Conservation (phyloP, 2,113 vertebrate genomes). For the Megalops atlanticus region DNA sequence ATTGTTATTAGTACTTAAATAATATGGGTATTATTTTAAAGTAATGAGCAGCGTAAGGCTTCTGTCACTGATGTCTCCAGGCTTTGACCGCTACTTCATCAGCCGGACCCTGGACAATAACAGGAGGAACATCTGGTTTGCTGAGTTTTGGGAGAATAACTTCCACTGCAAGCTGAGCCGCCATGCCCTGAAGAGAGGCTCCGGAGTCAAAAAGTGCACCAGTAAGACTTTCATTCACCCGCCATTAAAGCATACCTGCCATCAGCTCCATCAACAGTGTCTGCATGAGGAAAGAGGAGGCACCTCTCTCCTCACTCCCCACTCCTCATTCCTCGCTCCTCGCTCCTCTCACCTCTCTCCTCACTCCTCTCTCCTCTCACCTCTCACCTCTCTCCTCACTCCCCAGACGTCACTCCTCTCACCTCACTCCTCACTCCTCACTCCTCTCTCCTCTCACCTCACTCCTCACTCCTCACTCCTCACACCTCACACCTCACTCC, state of each 20-base stretch:
- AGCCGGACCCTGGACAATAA: constrained; percentile 77
- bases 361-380: too few relatives aligned
- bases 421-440: too few relatives aligned
- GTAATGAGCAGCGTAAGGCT: neutral
- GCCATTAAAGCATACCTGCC: constrained; percentile 25
- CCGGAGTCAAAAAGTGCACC: constrained; percentile 82
- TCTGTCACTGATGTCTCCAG: constrained; percentile 61
- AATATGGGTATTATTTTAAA: neutral
- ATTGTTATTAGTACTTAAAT: neutral
- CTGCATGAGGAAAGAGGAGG: too few relatives aligned
- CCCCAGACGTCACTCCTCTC: too few relatives aligned
- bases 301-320: too few relatives aligned
- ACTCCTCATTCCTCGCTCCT: too few relatives aligned
- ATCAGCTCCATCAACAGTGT: constrained; percentile 42
- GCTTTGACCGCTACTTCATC: constrained; percentile 79
- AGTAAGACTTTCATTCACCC: constrained; percentile 67
- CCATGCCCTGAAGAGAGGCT: constrained; percentile 70
- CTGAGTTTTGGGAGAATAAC: constrained; percentile 80
- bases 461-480: too few relatives aligned
- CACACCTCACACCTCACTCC: too few relatives aligned
- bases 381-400: too few relatives aligned
- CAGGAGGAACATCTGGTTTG: constrained; percentile 80
- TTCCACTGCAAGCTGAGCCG: constrained; percentile 87
- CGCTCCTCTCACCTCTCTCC: too few relatives aligned
- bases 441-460: too few relatives aligned